These are phyloP conservation scores for Takifugu bimaculatus DNA, from an alignment of 2,113 vertebrate species.

Conservation along the genomic window DNA sequence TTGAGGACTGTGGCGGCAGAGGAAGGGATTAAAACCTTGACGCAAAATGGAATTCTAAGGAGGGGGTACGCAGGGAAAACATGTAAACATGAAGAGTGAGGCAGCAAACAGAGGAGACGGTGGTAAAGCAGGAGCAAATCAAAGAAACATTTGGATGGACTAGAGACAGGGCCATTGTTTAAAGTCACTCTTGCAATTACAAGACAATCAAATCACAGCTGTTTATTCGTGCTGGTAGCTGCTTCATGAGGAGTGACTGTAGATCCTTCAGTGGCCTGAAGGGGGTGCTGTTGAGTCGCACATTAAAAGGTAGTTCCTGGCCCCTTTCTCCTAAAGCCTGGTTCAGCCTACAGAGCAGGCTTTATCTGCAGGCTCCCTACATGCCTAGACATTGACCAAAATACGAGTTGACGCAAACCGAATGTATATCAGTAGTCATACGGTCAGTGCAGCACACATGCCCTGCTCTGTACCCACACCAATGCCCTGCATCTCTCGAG, in stretches of 20 bases:
- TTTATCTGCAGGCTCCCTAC: slow-evolving; percentile 36
- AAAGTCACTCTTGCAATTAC: not conserved
- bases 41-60: slow-evolving; percentile 30
- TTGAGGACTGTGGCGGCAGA: slow-evolving; percentile 20
- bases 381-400: slow-evolving; percentile 29
- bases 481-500: slow-evolving; percentile 16
- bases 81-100: slow-evolving; percentile 18
- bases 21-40: slow-evolving; percentile 26
- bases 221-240: slow-evolving; percentile 14
- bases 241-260: slow-evolving; percentile 13
- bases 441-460: slow-evolving; percentile 15
- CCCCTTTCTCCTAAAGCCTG: not conserved
- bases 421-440: slow-evolving; percentile 13
- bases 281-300: slow-evolving; percentile 42
- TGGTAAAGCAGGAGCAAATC: slow-evolving; percentile 6
- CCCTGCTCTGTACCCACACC: slow-evolving; percentile 28
- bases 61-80: slow-evolving; percentile 8
- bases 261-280: slow-evolving; percentile 24
- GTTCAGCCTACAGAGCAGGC: slow-evolving; percentile 19
- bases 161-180: slow-evolving; percentile 24
- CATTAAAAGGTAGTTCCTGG: not conserved
- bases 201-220: slow-evolving; percentile 19
- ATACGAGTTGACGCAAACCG: slow-evolving; percentile 26
- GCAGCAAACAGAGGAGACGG: slow-evolving; percentile 8
- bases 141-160: slow-evolving; percentile 10